Percentiles rank a stretch among this genome's conserved stretches.
Evolutionary conservation across 2,797 vertebrate genomes (phyloP).

Genomic region (Silurus lanzhouensis): DNA sequence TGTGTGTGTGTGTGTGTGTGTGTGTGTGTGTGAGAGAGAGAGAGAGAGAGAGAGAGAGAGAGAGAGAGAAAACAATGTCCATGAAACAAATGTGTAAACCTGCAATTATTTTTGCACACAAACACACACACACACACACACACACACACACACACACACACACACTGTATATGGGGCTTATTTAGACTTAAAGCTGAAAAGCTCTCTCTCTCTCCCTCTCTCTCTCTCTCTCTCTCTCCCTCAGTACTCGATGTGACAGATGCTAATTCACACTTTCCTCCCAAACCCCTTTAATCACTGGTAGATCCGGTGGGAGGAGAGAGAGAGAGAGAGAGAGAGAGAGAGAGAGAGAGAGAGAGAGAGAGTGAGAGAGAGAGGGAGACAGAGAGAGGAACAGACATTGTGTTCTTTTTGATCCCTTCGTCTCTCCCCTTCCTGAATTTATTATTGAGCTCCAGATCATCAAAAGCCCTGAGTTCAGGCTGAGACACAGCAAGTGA

Average conservation of each 20-base stretch:
- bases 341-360: not conserved
- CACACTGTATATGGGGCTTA: not conserved
- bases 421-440: conserved; percentile 21
- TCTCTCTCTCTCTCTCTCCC: not conserved
- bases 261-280: conserved; percentile 24
- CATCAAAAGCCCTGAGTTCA: not conserved
- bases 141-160: not conserved
- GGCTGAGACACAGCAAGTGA: not conserved
- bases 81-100: not conserved
- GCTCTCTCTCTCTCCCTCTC: not conserved
- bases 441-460: conserved; percentile 19
- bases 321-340: not conserved
- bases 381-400: not conserved
- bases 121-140: not conserved
- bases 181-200: not conserved
- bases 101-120: not conserved
- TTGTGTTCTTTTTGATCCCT: conserved; percentile 19
- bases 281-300: conserved; percentile 14
- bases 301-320: conserved; percentile 6
- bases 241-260: not conserved
- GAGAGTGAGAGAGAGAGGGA: not conserved
- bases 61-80: not conserved
- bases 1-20: conserved; percentile 9
- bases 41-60: not conserved
- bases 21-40: not conserved